phyloP scores from a whole-genome alignment of 2,797 vertebrate species.

The Lithobates sylvaticus region DNA sequence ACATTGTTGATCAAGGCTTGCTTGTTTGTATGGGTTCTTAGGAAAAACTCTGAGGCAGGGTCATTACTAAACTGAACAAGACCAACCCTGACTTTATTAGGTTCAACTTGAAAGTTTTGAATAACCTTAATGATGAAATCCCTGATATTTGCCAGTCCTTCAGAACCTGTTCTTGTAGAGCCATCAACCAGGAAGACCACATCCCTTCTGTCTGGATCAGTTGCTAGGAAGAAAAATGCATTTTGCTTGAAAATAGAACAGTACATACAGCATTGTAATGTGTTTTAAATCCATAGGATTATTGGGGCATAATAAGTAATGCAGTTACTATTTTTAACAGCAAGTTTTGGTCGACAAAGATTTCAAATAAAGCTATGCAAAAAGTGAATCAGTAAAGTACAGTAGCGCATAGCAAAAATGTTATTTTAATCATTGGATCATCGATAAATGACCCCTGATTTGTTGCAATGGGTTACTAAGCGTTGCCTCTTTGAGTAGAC shows the following conservation, averaged over 20 bases:
- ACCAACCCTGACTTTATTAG: conserved; percentile 85
- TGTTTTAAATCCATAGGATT: not conserved
- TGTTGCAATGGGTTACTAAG: no score
- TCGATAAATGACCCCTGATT: no score
- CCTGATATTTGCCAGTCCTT: conserved; percentile 86
- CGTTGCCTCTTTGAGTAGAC: no score
- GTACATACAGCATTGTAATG: not conserved
- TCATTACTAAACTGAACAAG: conserved; percentile 88
- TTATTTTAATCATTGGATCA: no score
- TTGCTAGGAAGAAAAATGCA: conserved; percentile 55
- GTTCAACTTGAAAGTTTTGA: conserved; percentile 83
- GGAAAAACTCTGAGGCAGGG: conserved; percentile 84
- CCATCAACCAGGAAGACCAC: conserved; percentile 94
- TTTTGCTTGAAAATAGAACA: conserved; percentile 6
- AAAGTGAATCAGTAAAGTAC: no score
- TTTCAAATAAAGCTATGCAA: no score
- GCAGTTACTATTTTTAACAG: no score
- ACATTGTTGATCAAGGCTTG: conserved; percentile 77
- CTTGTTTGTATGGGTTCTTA: conserved; percentile 85
- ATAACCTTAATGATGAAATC: conserved; percentile 88
- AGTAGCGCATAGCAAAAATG: no score
- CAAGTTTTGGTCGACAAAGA: no score
- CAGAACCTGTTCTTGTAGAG: conserved; percentile 76
- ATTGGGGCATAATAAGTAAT: no score
- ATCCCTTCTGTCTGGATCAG: conserved; percentile 79